Conservation (phyloP, 35 echinoderm and acorn worm genomes). For the Hemicentrotus pulcherrimus region DNA sequence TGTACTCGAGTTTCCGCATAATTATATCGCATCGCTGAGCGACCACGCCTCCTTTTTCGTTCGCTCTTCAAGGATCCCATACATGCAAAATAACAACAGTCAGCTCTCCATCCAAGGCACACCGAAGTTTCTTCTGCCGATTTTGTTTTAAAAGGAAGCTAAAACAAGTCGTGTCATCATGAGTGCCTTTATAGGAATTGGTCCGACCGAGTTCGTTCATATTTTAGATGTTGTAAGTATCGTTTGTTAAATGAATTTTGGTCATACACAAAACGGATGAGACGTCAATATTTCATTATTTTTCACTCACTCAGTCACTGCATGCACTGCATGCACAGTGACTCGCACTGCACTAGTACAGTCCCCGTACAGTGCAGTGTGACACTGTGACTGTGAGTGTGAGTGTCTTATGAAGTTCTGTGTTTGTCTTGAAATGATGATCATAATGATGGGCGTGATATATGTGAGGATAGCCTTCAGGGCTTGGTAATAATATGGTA, state of each 20-base stretch:
- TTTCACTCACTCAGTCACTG: not conserved
- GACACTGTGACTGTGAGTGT: not conserved
- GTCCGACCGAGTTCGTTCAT: constrained; percentile 82
- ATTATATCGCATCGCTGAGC: too few species aligned
- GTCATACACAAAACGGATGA: not conserved
- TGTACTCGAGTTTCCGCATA: too few species aligned
- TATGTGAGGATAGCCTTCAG: too few species aligned
- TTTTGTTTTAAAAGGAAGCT: not conserved
- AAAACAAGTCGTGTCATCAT: constrained; percentile 43
- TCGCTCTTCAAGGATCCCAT: not conserved
- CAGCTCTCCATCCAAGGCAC: too few species aligned
- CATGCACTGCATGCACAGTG: not conserved
- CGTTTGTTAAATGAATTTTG: not conserved
- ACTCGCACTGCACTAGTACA: too few species aligned
- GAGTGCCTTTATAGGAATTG: constrained; percentile 75
- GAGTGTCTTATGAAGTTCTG: not conserved
- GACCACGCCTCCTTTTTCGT: not conserved
- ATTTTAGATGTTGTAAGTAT: constrained; percentile 78
- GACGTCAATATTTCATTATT: not conserved
- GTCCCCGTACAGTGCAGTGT: too few species aligned
- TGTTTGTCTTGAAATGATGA: not conserved
- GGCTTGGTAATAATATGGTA: too few species aligned
- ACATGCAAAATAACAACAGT: not conserved
- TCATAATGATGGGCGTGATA: too few species aligned
- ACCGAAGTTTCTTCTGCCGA: not conserved